phyloP scores from a whole-genome alignment of 2,888 invertebrate species.

The Sarcophaga caerulescens region DNA sequence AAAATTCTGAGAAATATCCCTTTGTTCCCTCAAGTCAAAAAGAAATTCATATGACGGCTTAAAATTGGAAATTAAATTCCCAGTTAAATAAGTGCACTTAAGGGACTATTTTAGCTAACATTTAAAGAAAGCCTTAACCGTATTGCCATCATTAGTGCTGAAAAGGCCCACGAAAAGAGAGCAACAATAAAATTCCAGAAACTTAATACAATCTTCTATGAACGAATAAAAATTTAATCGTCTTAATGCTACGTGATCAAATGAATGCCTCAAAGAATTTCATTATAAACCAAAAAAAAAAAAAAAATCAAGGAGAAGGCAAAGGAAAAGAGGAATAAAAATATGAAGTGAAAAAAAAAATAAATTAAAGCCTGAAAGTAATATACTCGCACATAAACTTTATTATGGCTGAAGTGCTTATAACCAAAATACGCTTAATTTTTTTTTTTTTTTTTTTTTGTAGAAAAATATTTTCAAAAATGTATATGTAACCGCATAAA shows the following conservation, averaged over 20 bases:
- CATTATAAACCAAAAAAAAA: conserved; percentile 13
- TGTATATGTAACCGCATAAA: conserved; percentile 4
- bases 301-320: background rate
- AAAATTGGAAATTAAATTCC: background rate
- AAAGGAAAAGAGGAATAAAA: background rate
- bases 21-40: too few relatives aligned
- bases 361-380: background rate
- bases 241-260: conserved; percentile 57
- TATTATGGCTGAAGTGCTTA: background rate
- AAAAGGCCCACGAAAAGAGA: background rate
- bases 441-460: too few relatives aligned
- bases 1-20: too few relatives aligned
- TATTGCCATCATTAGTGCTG: conserved; percentile 29
- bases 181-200: conserved; percentile 46
- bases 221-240: conserved; percentile 20
- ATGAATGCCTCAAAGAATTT: conserved; percentile 53
- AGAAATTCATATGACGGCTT: too few relatives aligned
- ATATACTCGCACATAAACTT: background rate
- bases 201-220: conserved; percentile 28
- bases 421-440: too few relatives aligned
- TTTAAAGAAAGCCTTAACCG: conserved; percentile 7
- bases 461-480: background rate
- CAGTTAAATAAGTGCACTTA: background rate
- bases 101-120: background rate
- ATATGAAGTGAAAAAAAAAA: background rate